Percentiles rank a stretch among this genome's conserved stretches.
These are phyloP conservation scores for Poeciliopsis gracilis DNA, from an alignment of 2,797 vertebrate species.

Conservation along the genomic window DNA sequence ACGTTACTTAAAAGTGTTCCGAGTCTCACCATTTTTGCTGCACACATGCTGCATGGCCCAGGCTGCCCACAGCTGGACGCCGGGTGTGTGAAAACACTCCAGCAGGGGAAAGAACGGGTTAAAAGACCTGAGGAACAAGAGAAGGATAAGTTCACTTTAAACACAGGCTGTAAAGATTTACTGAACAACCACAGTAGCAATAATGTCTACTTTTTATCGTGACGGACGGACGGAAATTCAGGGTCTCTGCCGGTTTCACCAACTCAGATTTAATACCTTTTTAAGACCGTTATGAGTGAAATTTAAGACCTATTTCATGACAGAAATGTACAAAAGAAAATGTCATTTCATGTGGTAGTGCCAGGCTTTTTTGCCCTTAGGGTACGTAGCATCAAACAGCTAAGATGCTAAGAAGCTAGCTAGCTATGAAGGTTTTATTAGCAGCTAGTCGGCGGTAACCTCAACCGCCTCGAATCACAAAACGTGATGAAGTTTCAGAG, in stretches of 20 bases:
- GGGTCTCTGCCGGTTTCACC: too few species aligned
- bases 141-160: neutral
- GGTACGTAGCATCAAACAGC: too few species aligned
- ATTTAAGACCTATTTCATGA: too few species aligned
- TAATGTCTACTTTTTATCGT: neutral
- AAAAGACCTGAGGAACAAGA: constrained; percentile 86
- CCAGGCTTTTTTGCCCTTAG: too few species aligned
- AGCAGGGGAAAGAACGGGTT: constrained; percentile 97
- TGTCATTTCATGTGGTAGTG: neutral
- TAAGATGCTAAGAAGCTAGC: too few species aligned
- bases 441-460: too few species aligned
- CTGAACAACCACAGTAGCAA: neutral
- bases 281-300: too few species aligned
- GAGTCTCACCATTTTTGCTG: constrained; percentile 94
- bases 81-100: constrained; percentile 95
- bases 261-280: too few species aligned
- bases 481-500: too few species aligned
- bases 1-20: neutral
- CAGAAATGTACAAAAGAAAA: too few species aligned
- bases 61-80: constrained; percentile 98
- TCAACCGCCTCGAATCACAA: too few species aligned
- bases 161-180: neutral
- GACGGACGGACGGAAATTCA: neutral
- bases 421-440: too few species aligned
- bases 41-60: constrained; percentile 99